These are phyloP conservation scores for Pseudococcus jackbeardsleyi DNA, from an alignment of 2,888 invertebrate species.

Conservation along the genomic window DNA sequence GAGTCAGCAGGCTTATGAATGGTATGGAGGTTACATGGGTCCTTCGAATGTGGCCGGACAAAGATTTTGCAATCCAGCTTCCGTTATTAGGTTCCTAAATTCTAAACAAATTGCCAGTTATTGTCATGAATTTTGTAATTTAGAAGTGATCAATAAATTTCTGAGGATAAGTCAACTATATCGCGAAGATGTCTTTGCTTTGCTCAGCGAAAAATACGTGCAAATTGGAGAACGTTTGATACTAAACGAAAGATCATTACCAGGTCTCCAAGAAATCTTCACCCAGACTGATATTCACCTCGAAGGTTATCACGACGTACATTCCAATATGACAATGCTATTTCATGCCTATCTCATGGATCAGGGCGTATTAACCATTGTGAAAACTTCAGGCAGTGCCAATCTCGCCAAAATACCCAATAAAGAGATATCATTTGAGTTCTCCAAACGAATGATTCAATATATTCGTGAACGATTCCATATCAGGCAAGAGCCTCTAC, in stretches of 20 bases:
- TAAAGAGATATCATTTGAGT: background rate
- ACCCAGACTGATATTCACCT: background rate
- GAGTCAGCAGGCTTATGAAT: background rate
- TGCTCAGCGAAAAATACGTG: background rate
- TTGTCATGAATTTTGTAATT: background rate
- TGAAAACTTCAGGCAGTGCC: background rate
- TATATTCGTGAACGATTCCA: background rate
- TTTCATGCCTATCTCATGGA: background rate
- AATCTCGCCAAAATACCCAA: conserved; percentile 6
- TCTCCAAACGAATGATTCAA: background rate
- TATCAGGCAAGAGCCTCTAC: background rate
- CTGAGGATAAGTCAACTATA: background rate
- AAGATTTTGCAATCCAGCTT: background rate
- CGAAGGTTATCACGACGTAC: background rate
- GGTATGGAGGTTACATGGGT: background rate
- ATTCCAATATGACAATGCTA: background rate
- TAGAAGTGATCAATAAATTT: background rate
- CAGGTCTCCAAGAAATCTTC: background rate
- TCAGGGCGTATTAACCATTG: background rate
- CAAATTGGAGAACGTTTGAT: background rate
- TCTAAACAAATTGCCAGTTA: background rate
- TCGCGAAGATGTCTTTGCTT: background rate
- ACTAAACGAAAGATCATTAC: background rate
- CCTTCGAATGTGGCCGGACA: background rate
- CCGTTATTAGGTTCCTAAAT: background rate